phyloP scores from a whole-genome alignment of 1,140 invertebrate species.

The Drosophila mojavensis region DNA sequence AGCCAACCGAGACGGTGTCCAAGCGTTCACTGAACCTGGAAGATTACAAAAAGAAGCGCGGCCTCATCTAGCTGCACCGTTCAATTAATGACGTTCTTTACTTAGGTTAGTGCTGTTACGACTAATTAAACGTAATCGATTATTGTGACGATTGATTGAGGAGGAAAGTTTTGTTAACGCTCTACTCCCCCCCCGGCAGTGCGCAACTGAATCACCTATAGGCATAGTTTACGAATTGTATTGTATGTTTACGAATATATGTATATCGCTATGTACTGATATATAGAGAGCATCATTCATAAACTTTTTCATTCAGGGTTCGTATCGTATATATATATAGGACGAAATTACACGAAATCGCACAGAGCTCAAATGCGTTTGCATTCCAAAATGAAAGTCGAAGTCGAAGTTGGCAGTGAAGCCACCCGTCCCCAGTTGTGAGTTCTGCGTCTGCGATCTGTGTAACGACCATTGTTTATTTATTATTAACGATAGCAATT shows the following conservation, averaged over 20 bases:
- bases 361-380: background rate
- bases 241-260: slow-evolving; percentile 37
- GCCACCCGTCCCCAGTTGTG: background rate
- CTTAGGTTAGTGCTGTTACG: slow-evolving; percentile 58
- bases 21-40: slow-evolving; percentile 96
- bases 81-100: slow-evolving; percentile 41
- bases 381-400: background rate
- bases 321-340: background rate
- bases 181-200: slow-evolving; percentile 4
- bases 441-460: slow-evolving; percentile 1
- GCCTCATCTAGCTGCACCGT: slow-evolving; percentile 89
- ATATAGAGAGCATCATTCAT: slow-evolving; percentile 4
- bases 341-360: background rate
- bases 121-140: slow-evolving; percentile 35
- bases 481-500: background rate
- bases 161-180: slow-evolving; percentile 25
- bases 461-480: slow-evolving; percentile 4
- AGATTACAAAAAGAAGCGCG: slow-evolving; percentile 98
- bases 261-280: slow-evolving; percentile 37
- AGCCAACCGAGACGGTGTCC: slow-evolving; percentile 92
- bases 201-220: slow-evolving; percentile 38
- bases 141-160: slow-evolving; percentile 13
- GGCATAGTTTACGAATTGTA: slow-evolving; percentile 44
- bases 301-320: slow-evolving; percentile 17
- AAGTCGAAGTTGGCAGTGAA: too few relatives aligned